Evolutionary conservation across 1,140 invertebrate genomes (phyloP), one percentile per base, ranked within the genome.

Genomic region (Scaptomyza pallida): DNA sequence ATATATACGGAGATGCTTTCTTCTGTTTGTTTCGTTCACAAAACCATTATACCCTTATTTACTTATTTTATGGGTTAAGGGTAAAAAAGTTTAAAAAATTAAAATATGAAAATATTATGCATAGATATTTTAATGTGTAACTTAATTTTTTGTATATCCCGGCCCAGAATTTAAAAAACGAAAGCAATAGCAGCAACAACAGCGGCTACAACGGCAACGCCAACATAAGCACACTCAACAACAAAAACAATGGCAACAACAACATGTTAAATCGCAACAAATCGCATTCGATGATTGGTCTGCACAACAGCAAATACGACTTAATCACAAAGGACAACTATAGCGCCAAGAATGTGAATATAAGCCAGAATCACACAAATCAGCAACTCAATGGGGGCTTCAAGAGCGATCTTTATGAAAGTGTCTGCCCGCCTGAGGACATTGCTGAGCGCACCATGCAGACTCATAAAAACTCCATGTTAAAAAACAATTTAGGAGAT

Each of bases 361-460:
- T 83, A 9, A 78, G 61, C 16, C 48, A 69, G 2, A 89, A 89
- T 40, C 72, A 83, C 1, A 78, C 85, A 63, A 74, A 78, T 16
- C 78, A 91, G 40, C 51, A 82, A 13, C 72, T 89, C 0, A 89
- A 75, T 19, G 73, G 81, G 2, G 89, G 90, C 70, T 76, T 91
- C 43, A 91, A 91, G 55, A 91, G 90, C 69, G 90, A 91, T 44
- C 91, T 90, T 19, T 91, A 91, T 50, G 91, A 91, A 67, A 91
- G 90, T 63, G 90, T 91, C 21, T 91, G 90, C 73, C 90, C 91
- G 51, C 90, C 91, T 3, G 91, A 91, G 65, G 90, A 91, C 51
- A 75, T 90, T 12, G 90, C 77, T 16, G 91, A 91, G 57, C 75
- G 91, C 5, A 91, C 83, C 16, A 91, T 91, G 41, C 82, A 90